Conservation (phyloP, 2,113 vertebrate species). For the Pollachius pollachius region DNA sequence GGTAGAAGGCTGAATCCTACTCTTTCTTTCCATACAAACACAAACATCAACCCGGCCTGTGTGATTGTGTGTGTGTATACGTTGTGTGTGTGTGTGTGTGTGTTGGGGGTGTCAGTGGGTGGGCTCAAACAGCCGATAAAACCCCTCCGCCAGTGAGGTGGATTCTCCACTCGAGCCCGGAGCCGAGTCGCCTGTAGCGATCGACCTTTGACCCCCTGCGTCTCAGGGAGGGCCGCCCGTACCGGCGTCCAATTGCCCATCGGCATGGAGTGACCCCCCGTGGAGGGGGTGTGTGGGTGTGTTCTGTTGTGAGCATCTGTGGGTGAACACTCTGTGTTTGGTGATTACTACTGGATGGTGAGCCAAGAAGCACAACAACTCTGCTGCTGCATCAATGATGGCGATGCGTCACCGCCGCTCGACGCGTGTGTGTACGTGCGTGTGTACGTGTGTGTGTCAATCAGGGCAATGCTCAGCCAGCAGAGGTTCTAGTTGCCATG, state of each 20-base stretch:
- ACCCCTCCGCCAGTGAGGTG: too few relatives aligned
- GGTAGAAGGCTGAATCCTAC: too few relatives aligned
- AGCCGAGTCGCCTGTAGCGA: too few relatives aligned
- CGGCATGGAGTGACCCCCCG: too few relatives aligned
- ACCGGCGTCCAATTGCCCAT: too few relatives aligned
- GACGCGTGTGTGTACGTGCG: not conserved
- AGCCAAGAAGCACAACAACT: slow-evolving; percentile 17
- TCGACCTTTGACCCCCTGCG: too few relatives aligned
- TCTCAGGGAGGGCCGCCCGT: too few relatives aligned
- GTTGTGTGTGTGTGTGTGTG: slow-evolving; percentile 8
- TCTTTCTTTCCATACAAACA: too few relatives aligned
- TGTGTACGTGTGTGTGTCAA: slow-evolving; percentile 42
- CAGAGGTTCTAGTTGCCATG: slow-evolving; percentile 48
- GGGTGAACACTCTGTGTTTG: not conserved
- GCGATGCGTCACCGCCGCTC: slow-evolving; percentile 26
- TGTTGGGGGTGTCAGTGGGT: not conserved
- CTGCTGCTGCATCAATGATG: slow-evolving; percentile 35
- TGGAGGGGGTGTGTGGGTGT: not conserved
- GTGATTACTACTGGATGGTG: too few relatives aligned
- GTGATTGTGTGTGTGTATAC: not conserved
- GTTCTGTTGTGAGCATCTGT: not conserved
- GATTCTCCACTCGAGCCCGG: too few relatives aligned
- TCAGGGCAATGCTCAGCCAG: slow-evolving; percentile 29
- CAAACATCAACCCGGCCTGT: not conserved
- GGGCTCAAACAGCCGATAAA: not conserved